Evolutionary conservation across 2,888 invertebrate genomes (phyloP).

Genomic region (Linhomoeus sp.): DNA sequence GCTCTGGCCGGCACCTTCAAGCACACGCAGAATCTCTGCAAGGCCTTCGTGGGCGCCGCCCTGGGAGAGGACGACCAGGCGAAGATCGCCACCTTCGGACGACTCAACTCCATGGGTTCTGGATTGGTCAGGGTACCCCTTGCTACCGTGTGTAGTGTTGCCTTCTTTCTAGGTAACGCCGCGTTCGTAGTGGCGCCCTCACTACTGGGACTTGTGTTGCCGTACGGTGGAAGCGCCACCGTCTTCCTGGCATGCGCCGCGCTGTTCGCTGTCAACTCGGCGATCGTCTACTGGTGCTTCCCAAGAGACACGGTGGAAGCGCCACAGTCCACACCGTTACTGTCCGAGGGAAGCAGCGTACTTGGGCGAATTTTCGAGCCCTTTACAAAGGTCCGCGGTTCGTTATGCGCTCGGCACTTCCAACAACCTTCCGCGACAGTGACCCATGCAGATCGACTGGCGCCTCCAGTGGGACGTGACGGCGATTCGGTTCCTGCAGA

Average conservation of each 20-base stretch:
- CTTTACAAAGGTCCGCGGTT: too few species aligned
- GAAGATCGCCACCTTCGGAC: conserved; percentile 1
- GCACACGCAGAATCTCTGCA: conserved; percentile 8
- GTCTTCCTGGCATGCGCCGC: conserved; percentile 1
- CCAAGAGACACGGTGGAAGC: too few species aligned
- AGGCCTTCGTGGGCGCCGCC: conserved; percentile 1
- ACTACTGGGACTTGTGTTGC: neutral
- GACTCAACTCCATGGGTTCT: conserved; percentile 6
- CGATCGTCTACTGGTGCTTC: neutral
- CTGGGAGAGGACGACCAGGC: neutral
- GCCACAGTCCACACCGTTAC: too few species aligned
- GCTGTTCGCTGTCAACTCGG: neutral
- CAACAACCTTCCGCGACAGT: too few species aligned
- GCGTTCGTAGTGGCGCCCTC: neutral
- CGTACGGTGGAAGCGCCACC: neutral
- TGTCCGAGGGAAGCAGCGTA: too few species aligned
- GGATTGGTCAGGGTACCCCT: conserved; percentile 3
- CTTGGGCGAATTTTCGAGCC: too few species aligned
- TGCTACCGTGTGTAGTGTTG: too few species aligned
- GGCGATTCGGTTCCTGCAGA: neutral
- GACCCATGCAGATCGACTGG: too few species aligned
- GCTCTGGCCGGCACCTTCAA: conserved; percentile 6
- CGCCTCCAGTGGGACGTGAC: conserved; percentile 3
- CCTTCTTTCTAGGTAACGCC: too few species aligned
- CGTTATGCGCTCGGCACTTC: too few species aligned